Base-by-base conservation (phyloP, 2,113 vertebrate species). In the Aix galericulata region DNA sequence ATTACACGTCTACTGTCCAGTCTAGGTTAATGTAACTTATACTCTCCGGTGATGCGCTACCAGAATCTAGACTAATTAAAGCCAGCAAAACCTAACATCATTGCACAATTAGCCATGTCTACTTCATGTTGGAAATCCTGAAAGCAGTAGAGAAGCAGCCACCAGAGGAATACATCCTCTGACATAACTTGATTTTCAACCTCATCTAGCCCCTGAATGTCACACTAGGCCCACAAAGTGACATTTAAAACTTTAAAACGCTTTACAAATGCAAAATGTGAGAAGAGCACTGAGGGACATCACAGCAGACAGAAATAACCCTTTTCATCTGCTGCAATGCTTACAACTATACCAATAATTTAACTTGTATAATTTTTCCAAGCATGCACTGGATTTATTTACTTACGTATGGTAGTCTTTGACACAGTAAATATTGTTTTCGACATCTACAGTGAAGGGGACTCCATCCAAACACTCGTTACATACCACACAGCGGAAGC, bases 391-490 rank as follows among this genome's bases (percentile, higher is more conserved):
- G 38, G 13, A 5, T 46, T 26, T 40, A 78, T 7, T 6, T 46
- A 86, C 99, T 99, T 98, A 99, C 99, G 98, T 99, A 96, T 99
- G 99, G 95, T 99, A 99, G 97, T 99, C 99, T 97, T 99, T 98
- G 89, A 99, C 99, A 66, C 99, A 99, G 98, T 99, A 99, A 97
- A 99, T 99, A 92, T 99, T 99, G 97, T 99, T 99, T 91, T 99
- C 99, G 88, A 99, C 97, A 11, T 99, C 99, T 81, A 99, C 99
- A 1, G 99, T 99, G 97, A 99, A 99, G 80, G 99, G 99, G 32
- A 99, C 99, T 21, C 99, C 99, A 3, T 99, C 99, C 90, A 99
- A 97, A 82, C 99, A 99, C 91, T 99, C 99, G 1, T 99, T 99
- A 92, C 99, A 99, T 88, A 99, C 98, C 18, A 99, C 99, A 5